phyloP scores from a whole-genome alignment of 1,140 invertebrate genomes.

The Ladona fulva region DNA sequence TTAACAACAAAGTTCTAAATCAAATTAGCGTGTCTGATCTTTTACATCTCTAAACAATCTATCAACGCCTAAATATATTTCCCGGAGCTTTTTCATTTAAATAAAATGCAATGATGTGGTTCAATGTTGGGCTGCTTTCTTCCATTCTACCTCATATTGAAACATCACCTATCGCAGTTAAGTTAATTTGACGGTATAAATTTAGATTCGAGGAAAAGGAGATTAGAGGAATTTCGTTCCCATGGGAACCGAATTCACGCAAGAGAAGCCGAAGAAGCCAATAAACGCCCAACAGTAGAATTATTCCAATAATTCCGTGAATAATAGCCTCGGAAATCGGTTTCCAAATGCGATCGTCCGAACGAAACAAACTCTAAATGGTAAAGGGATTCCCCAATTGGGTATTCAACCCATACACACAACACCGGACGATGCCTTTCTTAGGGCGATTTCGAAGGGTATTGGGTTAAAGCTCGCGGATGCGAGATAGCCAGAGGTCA shows the following conservation, averaged over 20 bases:
- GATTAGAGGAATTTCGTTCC: not conserved
- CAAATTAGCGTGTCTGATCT: too few relatives aligned
- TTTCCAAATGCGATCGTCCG: not conserved
- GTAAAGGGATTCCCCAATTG: not conserved
- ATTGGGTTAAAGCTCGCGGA: not conserved
- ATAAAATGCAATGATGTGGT: too few relatives aligned
- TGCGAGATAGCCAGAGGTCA: not conserved
- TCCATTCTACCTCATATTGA: too few relatives aligned
- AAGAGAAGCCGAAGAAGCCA: not conserved
- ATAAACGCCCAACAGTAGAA: not conserved
- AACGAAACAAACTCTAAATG: not conserved
- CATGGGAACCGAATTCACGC: not conserved
- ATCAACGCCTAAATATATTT: too few relatives aligned
- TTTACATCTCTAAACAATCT: too few relatives aligned
- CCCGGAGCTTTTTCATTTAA: too few relatives aligned
- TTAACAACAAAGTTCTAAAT: too few relatives aligned
- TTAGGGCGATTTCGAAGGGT: not conserved
- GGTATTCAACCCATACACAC: not conserved
- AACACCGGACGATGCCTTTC: not conserved
- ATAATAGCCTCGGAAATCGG: constrained; percentile 1
- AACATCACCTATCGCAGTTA: too few relatives aligned
- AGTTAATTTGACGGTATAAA: too few relatives aligned
- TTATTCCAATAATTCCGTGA: constrained; percentile 7
- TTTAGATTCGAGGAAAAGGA: too few relatives aligned
- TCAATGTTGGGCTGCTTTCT: too few relatives aligned